These are phyloP conservation scores for Neodiprion pinetum DNA, from an alignment of 1,140 invertebrate genomes.

Conservation along the genomic window DNA sequence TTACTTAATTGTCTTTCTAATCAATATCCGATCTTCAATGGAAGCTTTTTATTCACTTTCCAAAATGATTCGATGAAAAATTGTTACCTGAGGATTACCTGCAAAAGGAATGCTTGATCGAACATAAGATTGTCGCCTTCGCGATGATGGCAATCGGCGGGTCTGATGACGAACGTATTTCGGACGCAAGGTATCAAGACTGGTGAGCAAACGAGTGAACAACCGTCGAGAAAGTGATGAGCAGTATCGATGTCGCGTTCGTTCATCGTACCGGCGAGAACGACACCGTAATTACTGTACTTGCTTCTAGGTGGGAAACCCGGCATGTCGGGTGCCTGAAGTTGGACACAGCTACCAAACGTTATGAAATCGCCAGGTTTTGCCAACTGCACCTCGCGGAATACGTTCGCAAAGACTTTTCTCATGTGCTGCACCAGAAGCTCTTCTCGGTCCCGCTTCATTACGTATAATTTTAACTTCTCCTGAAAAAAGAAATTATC, in stretches of 20 bases:
- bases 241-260: slow-evolving; percentile 5
- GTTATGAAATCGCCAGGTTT: slow-evolving; percentile 9
- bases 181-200: slow-evolving; percentile 15
- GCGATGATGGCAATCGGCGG: slow-evolving; percentile 13
- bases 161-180: slow-evolving; percentile 20
- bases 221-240: slow-evolving; percentile 11
- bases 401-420: slow-evolving; percentile 18
- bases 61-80: too few relatives aligned
- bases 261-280: slow-evolving; percentile 17
- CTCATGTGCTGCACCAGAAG: slow-evolving; percentile 21
- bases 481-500: neutral
- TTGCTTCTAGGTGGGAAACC: slow-evolving; percentile 7
- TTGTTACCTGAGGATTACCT: neutral
- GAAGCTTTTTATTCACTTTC: too few relatives aligned
- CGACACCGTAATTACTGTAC: slow-evolving; percentile 8
- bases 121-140: slow-evolving; percentile 18
- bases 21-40: too few relatives aligned
- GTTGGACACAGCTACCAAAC: slow-evolving; percentile 19
- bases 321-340: slow-evolving; percentile 23
- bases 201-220: slow-evolving; percentile 9
- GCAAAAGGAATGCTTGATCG: slow-evolving; percentile 20
- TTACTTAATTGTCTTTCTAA: too few relatives aligned
- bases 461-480: slow-evolving; percentile 8
- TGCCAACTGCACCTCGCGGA: slow-evolving; percentile 12
- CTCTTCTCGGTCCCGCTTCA: slow-evolving; percentile 11